Percentiles rank a stretch among this genome's conserved stretches.
Conservation (phyloP, 2,113 vertebrate genomes). For the Chionis minor region DNA sequence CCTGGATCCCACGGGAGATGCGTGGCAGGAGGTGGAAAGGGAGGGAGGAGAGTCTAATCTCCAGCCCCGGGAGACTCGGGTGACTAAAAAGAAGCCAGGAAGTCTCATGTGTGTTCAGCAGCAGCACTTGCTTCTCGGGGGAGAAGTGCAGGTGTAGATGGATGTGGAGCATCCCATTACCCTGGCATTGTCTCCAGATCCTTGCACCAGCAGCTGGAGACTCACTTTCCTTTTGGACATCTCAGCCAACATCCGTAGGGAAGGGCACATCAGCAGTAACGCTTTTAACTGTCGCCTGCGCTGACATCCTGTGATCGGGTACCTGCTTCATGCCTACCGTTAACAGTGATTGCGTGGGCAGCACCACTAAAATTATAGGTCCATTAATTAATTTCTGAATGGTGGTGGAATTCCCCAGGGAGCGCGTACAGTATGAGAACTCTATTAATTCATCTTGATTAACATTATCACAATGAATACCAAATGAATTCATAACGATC, state of each 20-base stretch:
- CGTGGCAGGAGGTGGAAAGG: not conserved
- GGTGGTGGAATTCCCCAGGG: conserved; percentile 35
- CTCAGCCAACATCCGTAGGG: not conserved
- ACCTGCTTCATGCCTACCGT: not conserved
- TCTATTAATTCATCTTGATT: conserved; percentile 68
- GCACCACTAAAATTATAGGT: not conserved
- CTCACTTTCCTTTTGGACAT: not conserved
- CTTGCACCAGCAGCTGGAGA: not conserved
- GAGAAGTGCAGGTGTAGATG: not conserved
- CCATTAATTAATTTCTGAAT: conserved; percentile 59
- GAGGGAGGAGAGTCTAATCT: not conserved
- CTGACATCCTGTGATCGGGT: not conserved
- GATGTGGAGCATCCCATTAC: not conserved
- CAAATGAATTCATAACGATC: conserved; percentile 60
- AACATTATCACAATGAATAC: conserved; percentile 61
- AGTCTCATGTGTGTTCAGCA: not conserved
- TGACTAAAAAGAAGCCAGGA: not conserved
- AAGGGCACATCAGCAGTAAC: not conserved
- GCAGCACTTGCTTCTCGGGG: not conserved
- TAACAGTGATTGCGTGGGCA: not conserved
- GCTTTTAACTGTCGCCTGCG: not conserved
- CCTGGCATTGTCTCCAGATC: not conserved
- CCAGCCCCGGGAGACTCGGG: fast-evolving
- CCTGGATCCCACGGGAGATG: fast-evolving
- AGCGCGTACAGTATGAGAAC: conserved; percentile 4